Base-by-base conservation (phyloP, 2,113 vertebrate species). In the Rhabdomys dilectus region DNA sequence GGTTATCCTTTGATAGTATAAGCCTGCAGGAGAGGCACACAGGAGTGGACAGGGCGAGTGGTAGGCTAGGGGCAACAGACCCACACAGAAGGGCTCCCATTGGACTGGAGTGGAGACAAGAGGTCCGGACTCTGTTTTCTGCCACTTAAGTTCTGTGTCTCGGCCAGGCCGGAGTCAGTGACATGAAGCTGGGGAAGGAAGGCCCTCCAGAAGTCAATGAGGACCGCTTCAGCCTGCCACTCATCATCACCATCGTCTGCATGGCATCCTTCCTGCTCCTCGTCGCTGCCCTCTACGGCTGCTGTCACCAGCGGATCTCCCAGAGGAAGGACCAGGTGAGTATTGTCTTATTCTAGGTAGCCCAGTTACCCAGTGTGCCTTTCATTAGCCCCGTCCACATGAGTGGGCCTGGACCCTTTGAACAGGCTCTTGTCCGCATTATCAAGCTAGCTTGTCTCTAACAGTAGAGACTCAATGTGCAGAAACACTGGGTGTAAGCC, bases 231-330 rank as follows among this genome's bases (percentile, higher is more conserved):
- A 99, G 99, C 98, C 98, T 96, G 0, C 99, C 99, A 0, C 97
- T 99, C 9, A 99, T 99, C 98, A 99, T 99, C 97, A 99, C 98
- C 89, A 99, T 99, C 1, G 72, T 99, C 91, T 98, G 98, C 88
- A 97, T 99, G 98, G 99, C 99, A 0, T 98, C 98, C 13, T 98
- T 98, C 89, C 96, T 99, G 92, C 98, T 99, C 51, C 98, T 99
- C 0, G 36, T 98, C 0, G 98, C 98, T 0, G 98, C 99, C 87
- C 97, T 99, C 94, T 99, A 99, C 0, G 98, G 98, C 96, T 99
- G 99, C 95, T 99, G 98, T 96, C 99, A 99, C 98, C 99, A 99
- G 96, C 98, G 98, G 29, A 95, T 98, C 77, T 97, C 99, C 64
- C 98, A 98, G 0, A 98, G 98, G 97, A 99, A 99, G 97, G 99